phyloP scores from a whole-genome alignment of 2,888 invertebrate genomes.

The Theretra japonica region DNA sequence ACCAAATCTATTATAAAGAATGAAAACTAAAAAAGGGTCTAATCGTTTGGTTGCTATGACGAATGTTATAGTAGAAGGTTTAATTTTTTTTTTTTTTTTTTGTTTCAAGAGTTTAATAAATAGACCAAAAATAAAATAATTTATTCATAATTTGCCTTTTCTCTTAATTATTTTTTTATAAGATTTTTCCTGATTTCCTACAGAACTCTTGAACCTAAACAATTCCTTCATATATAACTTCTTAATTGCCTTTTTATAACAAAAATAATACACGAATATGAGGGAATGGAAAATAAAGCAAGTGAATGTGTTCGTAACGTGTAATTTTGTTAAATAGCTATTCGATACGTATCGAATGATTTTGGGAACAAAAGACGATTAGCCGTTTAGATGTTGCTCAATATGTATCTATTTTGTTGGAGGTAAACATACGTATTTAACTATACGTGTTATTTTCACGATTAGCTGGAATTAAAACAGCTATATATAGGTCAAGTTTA shows the following conservation, averaged over 20 bases:
- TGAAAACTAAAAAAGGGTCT: no score
- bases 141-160: no score
- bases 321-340: slow-evolving; percentile 82
- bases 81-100: no score
- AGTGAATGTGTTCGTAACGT: slow-evolving; percentile 73
- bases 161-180: no score
- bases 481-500: neutral
- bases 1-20: no score
- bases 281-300: slow-evolving; percentile 78
- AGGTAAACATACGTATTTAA: slow-evolving; percentile 28
- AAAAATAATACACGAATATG: slow-evolving; percentile 75
- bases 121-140: no score
- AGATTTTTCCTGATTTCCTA: slow-evolving; percentile 34
- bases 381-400: slow-evolving; percentile 49
- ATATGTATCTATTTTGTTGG: slow-evolving; percentile 35
- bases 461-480: neutral
- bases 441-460: slow-evolving; percentile 33
- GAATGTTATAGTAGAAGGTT: no score
- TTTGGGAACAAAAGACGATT: slow-evolving; percentile 72
- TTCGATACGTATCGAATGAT: slow-evolving; percentile 80
- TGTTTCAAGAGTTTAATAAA: no score
- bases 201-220: slow-evolving; percentile 49
- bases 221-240: slow-evolving; percentile 40
- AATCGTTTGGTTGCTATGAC: no score
- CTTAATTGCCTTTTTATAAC: slow-evolving; percentile 62